These are phyloP conservation scores for Cataglyphis livida DNA, from an alignment of 2,888 invertebrate genomes.

Conservation along the genomic window DNA sequence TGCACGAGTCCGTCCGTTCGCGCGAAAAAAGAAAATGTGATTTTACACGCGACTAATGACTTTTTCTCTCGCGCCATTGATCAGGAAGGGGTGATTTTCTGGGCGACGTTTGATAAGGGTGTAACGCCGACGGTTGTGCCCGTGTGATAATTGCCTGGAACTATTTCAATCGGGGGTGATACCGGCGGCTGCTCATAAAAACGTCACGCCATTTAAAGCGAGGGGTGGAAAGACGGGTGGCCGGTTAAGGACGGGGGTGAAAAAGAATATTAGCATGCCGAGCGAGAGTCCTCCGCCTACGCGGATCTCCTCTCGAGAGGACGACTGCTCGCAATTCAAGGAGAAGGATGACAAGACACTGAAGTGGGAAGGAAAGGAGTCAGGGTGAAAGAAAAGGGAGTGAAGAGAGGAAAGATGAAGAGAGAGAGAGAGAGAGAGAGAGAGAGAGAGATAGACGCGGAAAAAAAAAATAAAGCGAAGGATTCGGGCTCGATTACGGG, in stretches of 20 bases:
- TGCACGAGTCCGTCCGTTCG: slow-evolving; percentile 22
- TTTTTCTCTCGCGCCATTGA: slow-evolving; percentile 77
- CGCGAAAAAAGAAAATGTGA: slow-evolving; percentile 31
- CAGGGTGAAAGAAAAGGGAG: slow-evolving; percentile 56
- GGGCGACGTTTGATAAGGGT: slow-evolving; percentile 71
- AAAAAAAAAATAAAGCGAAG: slow-evolving; percentile 60
- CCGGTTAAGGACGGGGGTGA: slow-evolving; percentile 52
- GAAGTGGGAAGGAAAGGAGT: slow-evolving; percentile 17
- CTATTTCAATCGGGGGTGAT: slow-evolving; percentile 81
- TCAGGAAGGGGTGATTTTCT: slow-evolving; percentile 51
- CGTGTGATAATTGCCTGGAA: slow-evolving; percentile 82
- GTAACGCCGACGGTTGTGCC: slow-evolving; percentile 65
- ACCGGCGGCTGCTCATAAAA: slow-evolving; percentile 68
- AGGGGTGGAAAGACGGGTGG: slow-evolving; percentile 7
- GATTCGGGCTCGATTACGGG: slow-evolving; percentile 79
- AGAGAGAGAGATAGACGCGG: slow-evolving; percentile 34
- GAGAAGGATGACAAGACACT: background rate
- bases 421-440: slow-evolving; percentile 14
- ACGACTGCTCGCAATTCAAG: slow-evolving; percentile 28
- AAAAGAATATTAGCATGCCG: slow-evolving; percentile 81
- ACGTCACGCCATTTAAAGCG: slow-evolving; percentile 65
- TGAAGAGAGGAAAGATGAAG: slow-evolving; percentile 18
- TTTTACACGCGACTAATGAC: slow-evolving; percentile 62
- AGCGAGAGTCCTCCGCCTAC: slow-evolving; percentile 63
- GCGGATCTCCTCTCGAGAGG: slow-evolving; percentile 25